These are phyloP conservation scores for Chionis minor DNA, from an alignment of 2,113 vertebrate genomes.

Conservation along the genomic window DNA sequence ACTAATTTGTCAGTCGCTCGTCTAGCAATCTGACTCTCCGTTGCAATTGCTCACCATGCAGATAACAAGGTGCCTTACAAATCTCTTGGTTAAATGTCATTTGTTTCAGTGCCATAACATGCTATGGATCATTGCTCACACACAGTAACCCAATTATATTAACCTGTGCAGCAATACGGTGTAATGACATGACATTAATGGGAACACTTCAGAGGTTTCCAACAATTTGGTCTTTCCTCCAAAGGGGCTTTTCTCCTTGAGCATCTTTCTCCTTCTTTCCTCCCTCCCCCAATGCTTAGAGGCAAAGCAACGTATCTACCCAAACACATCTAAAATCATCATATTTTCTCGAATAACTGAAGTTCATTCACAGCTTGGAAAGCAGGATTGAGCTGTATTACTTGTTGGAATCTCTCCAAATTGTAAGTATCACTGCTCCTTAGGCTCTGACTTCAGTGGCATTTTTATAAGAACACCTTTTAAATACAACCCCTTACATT, in stretches of 20 bases:
- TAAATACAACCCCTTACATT: not conserved
- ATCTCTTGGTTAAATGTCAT: constrained; percentile 86
- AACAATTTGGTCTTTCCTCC: constrained; percentile 54
- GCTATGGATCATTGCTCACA: constrained; percentile 84
- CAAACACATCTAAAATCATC: not conserved
- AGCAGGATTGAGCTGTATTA: not conserved
- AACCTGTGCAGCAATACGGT: constrained; percentile 79
- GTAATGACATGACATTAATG: constrained; percentile 83
- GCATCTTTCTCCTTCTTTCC: not conserved
- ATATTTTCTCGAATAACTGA: not conserved
- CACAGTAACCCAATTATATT: constrained; percentile 85
- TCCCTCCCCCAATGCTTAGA: not conserved
- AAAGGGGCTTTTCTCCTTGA: constrained; percentile 48
- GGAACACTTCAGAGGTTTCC: constrained; percentile 68
- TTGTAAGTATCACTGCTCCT: not conserved
- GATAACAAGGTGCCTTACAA: constrained; percentile 84
- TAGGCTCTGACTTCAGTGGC: not conserved
- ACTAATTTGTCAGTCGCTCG: constrained; percentile 83
- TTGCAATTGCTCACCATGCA: constrained; percentile 80
- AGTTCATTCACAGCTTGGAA: not conserved
- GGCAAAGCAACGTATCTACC: constrained; percentile 17
- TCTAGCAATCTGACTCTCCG: constrained; percentile 70
- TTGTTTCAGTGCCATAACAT: constrained; percentile 84
- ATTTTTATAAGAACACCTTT: not conserved
- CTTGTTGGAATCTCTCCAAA: constrained; percentile 4